A percentile compares a stretch with the other conserved stretches of the same genome.
Conservation (phyloP, 2,888 invertebrate species). For the Ptychoptera contaminata region DNA sequence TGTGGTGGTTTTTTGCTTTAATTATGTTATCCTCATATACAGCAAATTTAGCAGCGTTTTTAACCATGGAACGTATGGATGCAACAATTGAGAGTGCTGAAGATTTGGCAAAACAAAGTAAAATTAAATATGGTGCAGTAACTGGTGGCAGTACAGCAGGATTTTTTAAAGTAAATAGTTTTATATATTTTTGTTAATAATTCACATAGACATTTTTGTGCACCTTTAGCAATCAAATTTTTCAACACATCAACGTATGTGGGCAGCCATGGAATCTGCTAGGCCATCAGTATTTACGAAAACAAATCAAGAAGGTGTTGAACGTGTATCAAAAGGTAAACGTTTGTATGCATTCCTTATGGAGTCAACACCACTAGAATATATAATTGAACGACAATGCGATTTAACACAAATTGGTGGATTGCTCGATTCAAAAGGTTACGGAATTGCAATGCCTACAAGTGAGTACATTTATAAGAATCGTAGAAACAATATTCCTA, state of each 20-base stretch:
- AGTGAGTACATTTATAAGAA: conserved; percentile 41
- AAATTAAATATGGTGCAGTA: conserved; percentile 93
- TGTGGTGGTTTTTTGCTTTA: conserved; percentile 89
- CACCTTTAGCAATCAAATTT: conserved; percentile 64
- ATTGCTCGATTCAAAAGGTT: conserved; percentile 78
- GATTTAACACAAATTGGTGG: conserved; percentile 69
- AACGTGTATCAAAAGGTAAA: conserved; percentile 63
- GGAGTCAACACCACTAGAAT: conserved; percentile 93
- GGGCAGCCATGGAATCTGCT: conserved; percentile 76
- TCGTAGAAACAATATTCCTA: not conserved
- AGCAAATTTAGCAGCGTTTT: conserved; percentile 84
- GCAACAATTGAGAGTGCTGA: conserved; percentile 81
- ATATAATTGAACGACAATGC: conserved; percentile 72
- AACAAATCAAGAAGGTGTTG: conserved; percentile 74
- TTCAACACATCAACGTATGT: conserved; percentile 81
- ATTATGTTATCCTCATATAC: conserved; percentile 89
- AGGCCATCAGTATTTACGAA: conserved; percentile 69
- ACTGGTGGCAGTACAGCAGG: conserved; percentile 73
- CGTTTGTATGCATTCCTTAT: conserved; percentile 84
- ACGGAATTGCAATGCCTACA: conserved; percentile 84
- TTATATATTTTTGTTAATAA: not conserved
- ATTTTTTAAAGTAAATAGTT: conserved; percentile 63
- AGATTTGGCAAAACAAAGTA: conserved; percentile 83
- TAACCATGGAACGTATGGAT: conserved; percentile 79
- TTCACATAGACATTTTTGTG: not conserved